Evolutionary conservation across 2,888 invertebrate genomes (phyloP).

Genomic region (Ctenicera cuprea): DNA sequence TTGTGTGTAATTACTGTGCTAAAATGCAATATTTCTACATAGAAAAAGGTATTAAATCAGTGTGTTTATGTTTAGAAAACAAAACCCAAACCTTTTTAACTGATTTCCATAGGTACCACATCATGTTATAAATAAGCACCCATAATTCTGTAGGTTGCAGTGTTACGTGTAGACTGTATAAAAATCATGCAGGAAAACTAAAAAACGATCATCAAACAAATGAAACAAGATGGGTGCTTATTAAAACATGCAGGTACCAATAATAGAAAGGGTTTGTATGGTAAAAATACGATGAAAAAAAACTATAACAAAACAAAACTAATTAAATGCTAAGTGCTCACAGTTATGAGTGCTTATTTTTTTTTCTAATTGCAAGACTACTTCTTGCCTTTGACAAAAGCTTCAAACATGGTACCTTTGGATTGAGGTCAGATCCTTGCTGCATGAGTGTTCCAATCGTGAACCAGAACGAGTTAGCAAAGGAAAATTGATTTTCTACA

Average conservation of each 20-base stretch:
- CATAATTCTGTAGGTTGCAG: slow-evolving; percentile 17
- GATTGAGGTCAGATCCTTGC: slow-evolving; percentile 87
- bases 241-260: slow-evolving; percentile 62
- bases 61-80: too few species aligned
- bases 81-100: slow-evolving; percentile 33
- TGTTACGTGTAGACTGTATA: slow-evolving; percentile 25
- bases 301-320: slow-evolving; percentile 30
- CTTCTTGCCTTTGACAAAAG: not conserved
- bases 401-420: slow-evolving; percentile 75
- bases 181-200: slow-evolving; percentile 20
- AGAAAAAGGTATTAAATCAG: too few species aligned
- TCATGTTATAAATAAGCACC: slow-evolving; percentile 49
- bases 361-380: not conserved
- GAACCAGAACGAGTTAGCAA: slow-evolving; percentile 92
- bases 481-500: slow-evolving; percentile 86
- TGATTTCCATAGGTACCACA: slow-evolving; percentile 37
- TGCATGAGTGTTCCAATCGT: slow-evolving; percentile 93
- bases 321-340: slow-evolving; percentile 37
- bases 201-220: slow-evolving; percentile 13
- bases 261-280: slow-evolving; percentile 55
- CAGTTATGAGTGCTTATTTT: slow-evolving; percentile 64
- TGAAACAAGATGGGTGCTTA: slow-evolving; percentile 62
- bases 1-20: too few species aligned
- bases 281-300: slow-evolving; percentile 36
- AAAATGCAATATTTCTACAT: too few species aligned